phyloP scores from a whole-genome alignment of 2,113 vertebrate species.

The Rhinogobius similis region DNA sequence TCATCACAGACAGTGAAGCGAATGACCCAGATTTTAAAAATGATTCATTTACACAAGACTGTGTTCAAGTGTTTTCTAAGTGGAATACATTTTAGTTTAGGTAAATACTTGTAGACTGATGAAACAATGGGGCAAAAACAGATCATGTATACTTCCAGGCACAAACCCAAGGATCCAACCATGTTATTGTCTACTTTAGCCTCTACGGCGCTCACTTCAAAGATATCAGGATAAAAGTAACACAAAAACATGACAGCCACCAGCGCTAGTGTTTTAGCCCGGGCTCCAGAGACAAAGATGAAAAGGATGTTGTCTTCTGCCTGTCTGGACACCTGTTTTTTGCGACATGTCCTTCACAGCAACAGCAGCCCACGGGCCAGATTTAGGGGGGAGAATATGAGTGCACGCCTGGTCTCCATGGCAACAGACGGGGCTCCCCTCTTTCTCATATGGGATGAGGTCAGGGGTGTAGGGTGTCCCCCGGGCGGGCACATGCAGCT shows the following conservation, averaged over 20 bases:
- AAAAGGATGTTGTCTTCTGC: constrained; percentile 50
- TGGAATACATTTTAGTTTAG: not conserved
- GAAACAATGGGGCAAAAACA: not conserved
- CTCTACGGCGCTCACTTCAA: constrained; percentile 51
- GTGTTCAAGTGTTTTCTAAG: not conserved
- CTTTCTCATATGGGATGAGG: constrained; percentile 25
- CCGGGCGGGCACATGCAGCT: constrained; percentile 39
- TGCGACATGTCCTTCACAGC: constrained; percentile 48
- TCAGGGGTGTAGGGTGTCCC: constrained; percentile 39
- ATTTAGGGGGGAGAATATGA: constrained; percentile 28
- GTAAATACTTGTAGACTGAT: not conserved
- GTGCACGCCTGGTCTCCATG: constrained; percentile 54
- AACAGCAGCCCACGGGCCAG: constrained; percentile 16
- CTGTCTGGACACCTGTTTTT: constrained; percentile 63
- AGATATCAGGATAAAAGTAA: constrained; percentile 56
- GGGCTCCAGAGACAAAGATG: constrained; percentile 46
- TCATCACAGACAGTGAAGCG: not conserved
- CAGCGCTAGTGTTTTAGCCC: constrained; percentile 25
- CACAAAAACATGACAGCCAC: constrained; percentile 37
- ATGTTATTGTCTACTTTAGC: not conserved
- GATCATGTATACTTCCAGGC: not conserved
- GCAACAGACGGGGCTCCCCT: constrained; percentile 48
- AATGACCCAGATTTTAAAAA: constrained; percentile 1
- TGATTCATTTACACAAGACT: not conserved
- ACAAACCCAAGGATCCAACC: not conserved